Evolutionary conservation across 2,797 vertebrate species (phyloP).

Genomic region (Neoniphon sammara): DNA sequence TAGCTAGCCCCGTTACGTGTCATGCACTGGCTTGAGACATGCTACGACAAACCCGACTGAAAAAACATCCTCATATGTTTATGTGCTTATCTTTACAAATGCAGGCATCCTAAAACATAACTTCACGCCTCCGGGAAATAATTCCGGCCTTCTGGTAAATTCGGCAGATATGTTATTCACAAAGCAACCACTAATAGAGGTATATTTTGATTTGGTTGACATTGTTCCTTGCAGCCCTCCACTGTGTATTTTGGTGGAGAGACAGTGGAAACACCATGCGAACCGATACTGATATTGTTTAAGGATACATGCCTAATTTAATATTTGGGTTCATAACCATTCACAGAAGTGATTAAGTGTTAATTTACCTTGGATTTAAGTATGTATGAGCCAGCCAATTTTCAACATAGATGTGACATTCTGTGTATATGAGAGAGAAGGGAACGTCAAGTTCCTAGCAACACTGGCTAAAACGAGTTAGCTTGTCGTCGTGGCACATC

Average conservation of each 20-base stretch:
- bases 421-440: constrained; percentile 9
- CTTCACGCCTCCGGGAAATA: fast-evolving
- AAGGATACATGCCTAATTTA: no score
- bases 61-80: not conserved
- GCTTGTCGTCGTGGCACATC: constrained; percentile 71
- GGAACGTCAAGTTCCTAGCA: not conserved
- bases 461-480: not conserved
- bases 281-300: no score
- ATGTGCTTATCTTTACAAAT: not conserved
- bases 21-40: not conserved
- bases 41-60: not conserved
- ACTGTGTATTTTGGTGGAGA: no score
- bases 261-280: no score
- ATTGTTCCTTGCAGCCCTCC: no score
- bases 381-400: no score
- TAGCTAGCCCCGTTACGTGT: constrained; percentile 40
- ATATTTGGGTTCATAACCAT: no score
- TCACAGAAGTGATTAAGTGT: no score
- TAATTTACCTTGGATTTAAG: not conserved
- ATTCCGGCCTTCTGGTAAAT: not conserved
- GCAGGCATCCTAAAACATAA: not conserved
- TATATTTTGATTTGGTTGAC: no score
- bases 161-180: no score
- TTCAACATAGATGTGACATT: not conserved
- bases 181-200: no score